Conservation (phyloP, 2,888 invertebrate genomes). For the Tupiocoris notatus region DNA sequence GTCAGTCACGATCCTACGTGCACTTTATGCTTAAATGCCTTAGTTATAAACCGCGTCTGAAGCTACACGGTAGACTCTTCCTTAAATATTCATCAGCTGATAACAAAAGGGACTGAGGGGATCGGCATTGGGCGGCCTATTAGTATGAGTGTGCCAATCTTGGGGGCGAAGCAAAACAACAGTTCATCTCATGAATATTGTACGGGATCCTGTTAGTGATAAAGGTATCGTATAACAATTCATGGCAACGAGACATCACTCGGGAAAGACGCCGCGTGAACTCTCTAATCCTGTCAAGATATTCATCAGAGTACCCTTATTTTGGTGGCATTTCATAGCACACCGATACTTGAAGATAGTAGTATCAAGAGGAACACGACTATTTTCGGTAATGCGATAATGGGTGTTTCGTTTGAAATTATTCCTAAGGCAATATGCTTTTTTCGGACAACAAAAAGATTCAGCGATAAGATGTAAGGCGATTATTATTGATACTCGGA, state of each 20-base stretch:
- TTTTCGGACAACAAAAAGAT: too few species aligned
- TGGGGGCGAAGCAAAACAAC: conserved; percentile 22
- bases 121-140: not conserved
- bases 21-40: conserved; percentile 6
- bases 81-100: conserved; percentile 36
- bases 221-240: not conserved
- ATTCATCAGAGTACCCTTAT: not conserved
- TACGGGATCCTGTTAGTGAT: conserved; percentile 20
- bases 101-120: conserved; percentile 28
- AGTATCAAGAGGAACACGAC: too few species aligned
- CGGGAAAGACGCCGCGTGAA: not conserved
- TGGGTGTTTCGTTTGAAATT: too few species aligned
- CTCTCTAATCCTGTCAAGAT: not conserved
- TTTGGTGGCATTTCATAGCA: too few species aligned
- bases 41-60: conserved; percentile 18
- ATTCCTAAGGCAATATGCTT: too few species aligned
- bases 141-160: conserved; percentile 39
- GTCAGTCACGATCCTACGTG: not conserved
- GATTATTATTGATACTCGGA: too few species aligned
- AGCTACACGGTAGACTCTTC: not conserved
- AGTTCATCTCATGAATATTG: conserved; percentile 36
- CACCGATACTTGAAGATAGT: too few species aligned
- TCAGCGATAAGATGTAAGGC: too few species aligned
- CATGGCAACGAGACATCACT: not conserved
- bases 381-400: too few species aligned